Base-by-base conservation (phyloP, 1,140 invertebrate genomes). In the Drosophila parabipectinata region DNA sequence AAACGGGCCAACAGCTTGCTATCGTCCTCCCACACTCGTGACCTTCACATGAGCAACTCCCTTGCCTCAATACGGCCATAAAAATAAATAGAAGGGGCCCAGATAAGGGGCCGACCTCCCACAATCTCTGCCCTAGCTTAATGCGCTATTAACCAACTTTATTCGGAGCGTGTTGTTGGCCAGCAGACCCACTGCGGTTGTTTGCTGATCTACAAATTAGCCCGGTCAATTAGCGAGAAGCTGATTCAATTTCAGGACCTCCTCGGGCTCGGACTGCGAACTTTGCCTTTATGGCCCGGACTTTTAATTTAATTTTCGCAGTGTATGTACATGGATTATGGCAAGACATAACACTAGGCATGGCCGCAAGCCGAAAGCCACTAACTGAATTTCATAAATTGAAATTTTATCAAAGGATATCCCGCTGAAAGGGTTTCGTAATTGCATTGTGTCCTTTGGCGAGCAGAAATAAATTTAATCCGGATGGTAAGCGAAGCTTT, bases 161-260 rank as follows among this genome's bases (percentile, higher is more conserved):
- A 63, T 57, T 76, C 52, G 47, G 32, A 57, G 61, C 53, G 53
- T 55, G 39, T 63, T 77, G 41, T 55, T 64, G 9, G 28, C 45
- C 34, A 28, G 26, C 28, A 51, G 21, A 6, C 28, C 72, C 61
- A 54, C 32, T 62, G 60, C 41, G 82, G 82, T 67, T 87, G 76
- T 84, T 87, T 77, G 81, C 77, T 87, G 48, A 80, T 72, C 77
- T 73, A 52, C 67, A 77, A 80, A 85, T 87, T 85, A 75, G 78
- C 60, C 64, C 26, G 60, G 69, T 58, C 81, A 85, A 87, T 85
- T 81, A 85, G 81, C 64, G 73, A 55, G 55, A 34, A 57, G 63
- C 57, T 87, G 77, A 85, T 87, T 81, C 60, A 77, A 84, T 87
- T 84, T 57, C 44, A 10, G 24, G n/a, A n/a, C 9, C 32, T 32